Conservation (phyloP, 2,113 vertebrate genomes). For the Paradoxurus hermaphroditus region DNA sequence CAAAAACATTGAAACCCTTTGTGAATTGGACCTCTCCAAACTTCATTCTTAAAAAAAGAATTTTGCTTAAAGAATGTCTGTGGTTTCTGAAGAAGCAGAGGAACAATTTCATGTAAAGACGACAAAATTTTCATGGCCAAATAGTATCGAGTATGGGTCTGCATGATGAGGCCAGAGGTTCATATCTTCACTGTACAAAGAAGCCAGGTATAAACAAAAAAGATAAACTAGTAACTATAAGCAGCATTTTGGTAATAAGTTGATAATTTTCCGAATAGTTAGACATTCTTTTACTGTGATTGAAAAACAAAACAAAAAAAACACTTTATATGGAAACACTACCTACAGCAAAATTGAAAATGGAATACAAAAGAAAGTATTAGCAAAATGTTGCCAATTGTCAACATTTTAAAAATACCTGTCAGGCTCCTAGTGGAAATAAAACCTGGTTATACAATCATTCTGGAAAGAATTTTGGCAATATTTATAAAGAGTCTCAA, state of each 20-base stretch:
- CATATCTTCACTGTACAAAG: background rate
- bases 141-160: background rate
- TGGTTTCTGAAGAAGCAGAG: background rate
- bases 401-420: background rate
- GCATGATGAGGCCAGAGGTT: background rate
- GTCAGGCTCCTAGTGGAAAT: background rate
- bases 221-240: background rate
- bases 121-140: background rate
- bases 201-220: background rate
- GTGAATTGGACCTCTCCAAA: background rate
- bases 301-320: background rate
- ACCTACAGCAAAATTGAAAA: background rate
- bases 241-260: conserved; percentile 8
- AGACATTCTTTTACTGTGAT: background rate
- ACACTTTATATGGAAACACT: background rate
- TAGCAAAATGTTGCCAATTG: background rate
- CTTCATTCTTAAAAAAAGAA: background rate
- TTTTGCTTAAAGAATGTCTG: background rate
- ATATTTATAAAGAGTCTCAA: background rate
- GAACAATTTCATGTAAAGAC: background rate
- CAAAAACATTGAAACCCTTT: background rate
- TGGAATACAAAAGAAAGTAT: background rate
- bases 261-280: conserved; percentile 15
- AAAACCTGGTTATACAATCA: background rate
- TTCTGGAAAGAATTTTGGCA: background rate